phyloP scores from a whole-genome alignment of 2,797 vertebrate genomes.

The Enteromius treurensis region DNA sequence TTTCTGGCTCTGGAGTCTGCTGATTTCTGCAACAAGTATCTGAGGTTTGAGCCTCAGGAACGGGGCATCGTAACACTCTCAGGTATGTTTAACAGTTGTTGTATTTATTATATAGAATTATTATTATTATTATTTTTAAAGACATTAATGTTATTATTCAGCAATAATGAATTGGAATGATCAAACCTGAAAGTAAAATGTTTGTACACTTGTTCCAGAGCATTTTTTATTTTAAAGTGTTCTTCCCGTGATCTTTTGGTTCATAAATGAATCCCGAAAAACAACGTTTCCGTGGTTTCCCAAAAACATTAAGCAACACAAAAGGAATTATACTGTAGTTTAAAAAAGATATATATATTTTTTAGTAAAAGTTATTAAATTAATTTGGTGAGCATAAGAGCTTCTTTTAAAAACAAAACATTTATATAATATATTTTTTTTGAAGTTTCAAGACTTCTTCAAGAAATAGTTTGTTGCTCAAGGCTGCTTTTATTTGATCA shows the following conservation, averaged over 20 bases:
- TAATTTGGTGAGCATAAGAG: background rate
- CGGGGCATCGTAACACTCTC: constrained; percentile 89
- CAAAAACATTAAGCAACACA: background rate
- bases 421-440: background rate
- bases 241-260: background rate
- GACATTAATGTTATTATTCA: background rate
- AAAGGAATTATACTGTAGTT: background rate
- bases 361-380: background rate
- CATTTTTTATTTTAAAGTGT: background rate
- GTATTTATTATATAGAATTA: background rate
- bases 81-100: constrained; percentile 67
- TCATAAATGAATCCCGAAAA: background rate
- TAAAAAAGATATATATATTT: background rate
- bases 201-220: background rate
- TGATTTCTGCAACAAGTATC: constrained; percentile 97
- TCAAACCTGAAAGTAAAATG: background rate
- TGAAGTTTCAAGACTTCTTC: background rate
- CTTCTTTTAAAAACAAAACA: background rate
- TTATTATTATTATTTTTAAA: background rate
- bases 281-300: background rate
- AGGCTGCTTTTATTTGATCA: background rate
- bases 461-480: background rate
- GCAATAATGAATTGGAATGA: background rate
- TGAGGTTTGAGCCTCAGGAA: constrained; percentile 86
- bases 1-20: constrained; percentile 95